These are phyloP conservation scores for Tetrao urogallus DNA, from an alignment of 2,113 vertebrate genomes.

Conservation along the genomic window DNA sequence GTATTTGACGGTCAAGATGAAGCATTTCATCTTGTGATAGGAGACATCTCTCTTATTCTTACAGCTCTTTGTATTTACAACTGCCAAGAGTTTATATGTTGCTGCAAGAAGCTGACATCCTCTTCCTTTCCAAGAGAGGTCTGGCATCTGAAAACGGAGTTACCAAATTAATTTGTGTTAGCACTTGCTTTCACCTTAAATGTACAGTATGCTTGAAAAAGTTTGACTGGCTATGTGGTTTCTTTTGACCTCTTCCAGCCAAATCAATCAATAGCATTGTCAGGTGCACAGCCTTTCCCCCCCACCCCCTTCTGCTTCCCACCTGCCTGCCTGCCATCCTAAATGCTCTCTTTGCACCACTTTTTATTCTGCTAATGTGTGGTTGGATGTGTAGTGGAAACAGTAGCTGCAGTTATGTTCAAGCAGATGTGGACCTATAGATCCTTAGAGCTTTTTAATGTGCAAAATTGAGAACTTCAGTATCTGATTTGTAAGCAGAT, in stretches of 20 bases:
- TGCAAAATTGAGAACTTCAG: neutral
- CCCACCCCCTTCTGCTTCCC: too few relatives aligned
- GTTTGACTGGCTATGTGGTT: neutral
- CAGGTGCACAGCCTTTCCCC: neutral
- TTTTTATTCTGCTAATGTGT: neutral
- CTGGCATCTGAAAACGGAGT: neutral
- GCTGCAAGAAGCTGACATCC: neutral
- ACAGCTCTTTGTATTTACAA: neutral
- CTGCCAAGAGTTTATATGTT: neutral
- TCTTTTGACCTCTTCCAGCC: neutral
- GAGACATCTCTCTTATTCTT: neutral
- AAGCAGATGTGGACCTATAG: neutral
- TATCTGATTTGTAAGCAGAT: neutral
- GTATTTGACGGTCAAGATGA: neutral
- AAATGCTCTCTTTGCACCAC: neutral
- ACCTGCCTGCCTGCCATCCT: too few relatives aligned
- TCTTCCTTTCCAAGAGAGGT: slow-evolving; percentile 7
- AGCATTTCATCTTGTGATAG: neutral
- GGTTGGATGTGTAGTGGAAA: neutral
- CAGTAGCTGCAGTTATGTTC: neutral
- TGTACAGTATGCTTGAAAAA: neutral
- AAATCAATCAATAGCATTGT: neutral
- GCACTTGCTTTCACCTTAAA: neutral
- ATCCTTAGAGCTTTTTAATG: neutral
- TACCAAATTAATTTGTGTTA: slow-evolving; percentile 2